Evolutionary conservation across 2,888 invertebrate genomes (phyloP).

Genomic region (Monoplex corrugatus): DNA sequence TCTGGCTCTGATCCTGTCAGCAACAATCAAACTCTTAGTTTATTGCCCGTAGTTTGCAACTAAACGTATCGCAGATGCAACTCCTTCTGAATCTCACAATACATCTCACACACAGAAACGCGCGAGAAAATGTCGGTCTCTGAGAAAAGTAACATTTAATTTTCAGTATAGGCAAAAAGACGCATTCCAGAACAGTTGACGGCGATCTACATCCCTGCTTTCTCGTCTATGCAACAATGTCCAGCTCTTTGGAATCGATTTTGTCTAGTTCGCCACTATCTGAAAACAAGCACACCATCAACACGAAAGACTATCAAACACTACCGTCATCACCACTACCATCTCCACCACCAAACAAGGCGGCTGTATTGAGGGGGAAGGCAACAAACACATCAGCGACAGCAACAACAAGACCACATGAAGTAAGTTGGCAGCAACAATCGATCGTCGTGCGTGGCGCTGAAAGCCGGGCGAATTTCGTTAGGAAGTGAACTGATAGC

Average conservation of each 20-base stretch:
- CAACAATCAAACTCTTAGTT: too few species aligned
- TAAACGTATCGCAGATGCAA: too few species aligned
- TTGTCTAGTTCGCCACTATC: neutral
- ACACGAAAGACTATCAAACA: neutral
- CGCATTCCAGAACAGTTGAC: neutral
- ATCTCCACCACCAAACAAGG: neutral
- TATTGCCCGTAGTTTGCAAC: too few species aligned
- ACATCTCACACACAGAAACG: too few species aligned
- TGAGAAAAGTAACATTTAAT: too few species aligned
- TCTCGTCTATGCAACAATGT: neutral
- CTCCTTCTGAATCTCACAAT: too few species aligned
- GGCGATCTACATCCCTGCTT: neutral
- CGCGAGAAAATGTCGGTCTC: too few species aligned
- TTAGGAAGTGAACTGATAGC: conserved; percentile 15
- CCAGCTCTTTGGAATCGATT: neutral
- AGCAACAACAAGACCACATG: conserved; percentile 19
- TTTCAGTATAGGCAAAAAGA: too few species aligned
- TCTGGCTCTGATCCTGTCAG: too few species aligned
- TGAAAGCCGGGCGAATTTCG: conserved; percentile 17
- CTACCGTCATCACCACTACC: neutral
- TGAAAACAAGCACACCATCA: neutral
- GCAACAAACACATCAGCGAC: conserved; percentile 28
- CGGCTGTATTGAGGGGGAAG: neutral
- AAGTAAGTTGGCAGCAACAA: conserved; percentile 25
- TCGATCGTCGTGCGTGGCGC: conserved; percentile 27